Evolutionary conservation across 2,797 vertebrate species (phyloP).

Genomic region (Chelonia mydas): DNA sequence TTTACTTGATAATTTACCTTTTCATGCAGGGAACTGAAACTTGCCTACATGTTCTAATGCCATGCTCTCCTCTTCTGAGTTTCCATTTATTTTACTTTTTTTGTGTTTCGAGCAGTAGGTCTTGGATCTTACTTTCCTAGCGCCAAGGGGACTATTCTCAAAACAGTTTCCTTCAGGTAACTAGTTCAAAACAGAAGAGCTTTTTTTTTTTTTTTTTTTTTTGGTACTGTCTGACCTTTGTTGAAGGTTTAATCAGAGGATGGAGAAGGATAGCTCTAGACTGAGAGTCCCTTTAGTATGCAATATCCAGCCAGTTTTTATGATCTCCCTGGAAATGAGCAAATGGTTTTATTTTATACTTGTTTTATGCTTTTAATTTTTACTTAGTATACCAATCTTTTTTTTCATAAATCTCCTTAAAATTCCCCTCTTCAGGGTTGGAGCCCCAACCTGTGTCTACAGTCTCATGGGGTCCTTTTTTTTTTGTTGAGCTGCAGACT

Average conservation of each 20-base stretch:
- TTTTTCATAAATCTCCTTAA: background rate
- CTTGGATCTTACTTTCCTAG: background rate
- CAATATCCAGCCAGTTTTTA: background rate
- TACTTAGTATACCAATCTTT: background rate
- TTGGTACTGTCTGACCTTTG: background rate
- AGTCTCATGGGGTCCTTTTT: background rate
- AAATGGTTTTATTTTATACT: background rate
- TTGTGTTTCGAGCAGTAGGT: background rate
- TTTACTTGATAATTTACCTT: constrained; percentile 16
- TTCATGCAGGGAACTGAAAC: background rate
- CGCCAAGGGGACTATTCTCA: background rate
- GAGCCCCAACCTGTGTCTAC: background rate
- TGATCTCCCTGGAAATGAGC: background rate
- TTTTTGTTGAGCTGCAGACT: background rate
- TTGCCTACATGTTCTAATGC: background rate
- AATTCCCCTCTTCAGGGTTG: background rate
- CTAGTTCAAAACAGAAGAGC: background rate
- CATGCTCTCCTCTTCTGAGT: background rate
- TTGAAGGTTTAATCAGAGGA: background rate
- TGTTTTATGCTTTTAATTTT: constrained; percentile 45
- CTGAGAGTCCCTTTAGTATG: background rate
- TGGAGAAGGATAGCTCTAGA: background rate
- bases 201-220: background rate
- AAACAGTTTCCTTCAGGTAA: background rate
- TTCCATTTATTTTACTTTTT: constrained; percentile 6